phyloP scores from a whole-genome alignment of 2,888 invertebrate genomes.

The Nephrotoma appendiculata region DNA sequence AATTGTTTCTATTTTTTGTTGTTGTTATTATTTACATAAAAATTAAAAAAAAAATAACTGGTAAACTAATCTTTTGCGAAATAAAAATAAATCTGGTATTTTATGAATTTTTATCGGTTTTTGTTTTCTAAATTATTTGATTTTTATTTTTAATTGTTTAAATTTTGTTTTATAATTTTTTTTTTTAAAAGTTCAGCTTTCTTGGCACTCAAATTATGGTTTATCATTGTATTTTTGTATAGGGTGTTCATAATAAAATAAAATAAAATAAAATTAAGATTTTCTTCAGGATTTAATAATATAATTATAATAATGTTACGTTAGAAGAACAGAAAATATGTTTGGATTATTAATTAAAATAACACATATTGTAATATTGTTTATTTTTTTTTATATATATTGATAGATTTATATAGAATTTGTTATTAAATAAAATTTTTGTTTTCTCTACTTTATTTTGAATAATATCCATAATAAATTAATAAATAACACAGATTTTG shows the following conservation, averaged over 20 bases:
- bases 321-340: not conserved
- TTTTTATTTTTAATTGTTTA: constrained; percentile 13
- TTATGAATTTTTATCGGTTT: not conserved
- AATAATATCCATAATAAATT: not conserved
- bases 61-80: not conserved
- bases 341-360: not conserved
- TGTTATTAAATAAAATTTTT: not conserved
- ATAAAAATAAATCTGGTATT: not conserved
- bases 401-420: not conserved
- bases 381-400: not conserved
- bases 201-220: constrained; percentile 16
- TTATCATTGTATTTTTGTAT: constrained; percentile 9
- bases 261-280: not conserved
- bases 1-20: not conserved
- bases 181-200: constrained; percentile 5
- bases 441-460: not conserved
- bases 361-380: not conserved
- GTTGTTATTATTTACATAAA: not conserved
- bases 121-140: constrained; percentile 9
- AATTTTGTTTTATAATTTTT: constrained; percentile 6
- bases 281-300: not conserved
- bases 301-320: not conserved
- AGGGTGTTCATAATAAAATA: not conserved
- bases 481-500: constrained; percentile 32
- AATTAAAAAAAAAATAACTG: not conserved